Conservation (phyloP, 2,888 invertebrate genomes). For the Idaea straminata region DNA sequence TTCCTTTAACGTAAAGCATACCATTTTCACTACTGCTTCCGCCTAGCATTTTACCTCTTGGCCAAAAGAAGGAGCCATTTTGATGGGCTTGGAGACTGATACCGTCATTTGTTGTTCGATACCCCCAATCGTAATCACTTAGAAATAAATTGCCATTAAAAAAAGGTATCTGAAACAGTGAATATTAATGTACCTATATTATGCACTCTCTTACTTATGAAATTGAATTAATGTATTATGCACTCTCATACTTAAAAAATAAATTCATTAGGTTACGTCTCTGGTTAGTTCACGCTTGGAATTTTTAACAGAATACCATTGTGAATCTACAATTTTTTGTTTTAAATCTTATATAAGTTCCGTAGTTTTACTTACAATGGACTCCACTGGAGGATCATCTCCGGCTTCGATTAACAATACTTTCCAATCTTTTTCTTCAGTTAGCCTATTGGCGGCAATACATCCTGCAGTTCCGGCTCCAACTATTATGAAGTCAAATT, state of each 20-base stretch:
- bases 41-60: constrained; percentile 80
- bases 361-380: constrained; percentile 83
- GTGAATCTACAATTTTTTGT: too few relatives aligned
- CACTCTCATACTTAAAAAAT: too few relatives aligned
- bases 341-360: too few relatives aligned
- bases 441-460: constrained; percentile 88
- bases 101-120: background rate
- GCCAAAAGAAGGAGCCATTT: constrained; percentile 1
- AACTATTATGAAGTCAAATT: constrained; percentile 71
- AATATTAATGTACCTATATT: background rate
- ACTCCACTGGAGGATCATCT: constrained; percentile 38
- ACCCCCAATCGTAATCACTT: constrained; percentile 81
- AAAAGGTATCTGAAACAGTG: background rate
- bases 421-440: constrained; percentile 84
- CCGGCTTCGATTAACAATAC: constrained; percentile 89
- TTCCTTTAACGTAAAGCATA: constrained; percentile 79
- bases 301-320: too few relatives aligned
- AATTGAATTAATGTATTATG: too few relatives aligned
- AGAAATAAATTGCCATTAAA: background rate
- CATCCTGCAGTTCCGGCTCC: constrained; percentile 83
- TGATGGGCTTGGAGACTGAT: background rate
- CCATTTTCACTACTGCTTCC: constrained; percentile 79
- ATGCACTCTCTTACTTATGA: too few relatives aligned
- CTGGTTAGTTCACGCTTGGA: too few relatives aligned
- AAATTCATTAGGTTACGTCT: too few relatives aligned